A percentile compares a stretch with the other conserved stretches of the same genome.
phyloP scores from a whole-genome alignment of 2,888 invertebrate genomes.

The Morpho deidamia region DNA sequence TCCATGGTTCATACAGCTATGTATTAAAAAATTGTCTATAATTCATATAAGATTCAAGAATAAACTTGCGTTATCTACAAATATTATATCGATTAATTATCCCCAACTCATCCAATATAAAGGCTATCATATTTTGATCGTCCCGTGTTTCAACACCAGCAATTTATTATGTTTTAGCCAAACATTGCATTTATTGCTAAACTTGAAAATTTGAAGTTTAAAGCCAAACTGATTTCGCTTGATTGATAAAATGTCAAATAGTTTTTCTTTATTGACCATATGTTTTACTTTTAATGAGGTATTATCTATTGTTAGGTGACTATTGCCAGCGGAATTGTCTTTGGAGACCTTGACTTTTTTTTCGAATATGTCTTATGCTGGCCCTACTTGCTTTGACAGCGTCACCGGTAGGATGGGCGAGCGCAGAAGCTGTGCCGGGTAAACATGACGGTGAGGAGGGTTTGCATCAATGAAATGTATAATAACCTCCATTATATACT shows the following conservation, averaged over 20 bases:
- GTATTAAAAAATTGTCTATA: background rate
- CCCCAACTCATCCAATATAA: background rate
- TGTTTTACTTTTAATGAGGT: no score
- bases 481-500: no score
- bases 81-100: slow-evolving; percentile 4
- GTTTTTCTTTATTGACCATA: background rate
- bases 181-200: background rate
- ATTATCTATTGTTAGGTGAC: no score
- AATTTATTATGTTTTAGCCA: slow-evolving; percentile 6
- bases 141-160: background rate
- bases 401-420: no score
- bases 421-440: no score
- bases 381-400: no score
- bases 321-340: no score
- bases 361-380: no score
- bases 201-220: slow-evolving; percentile 12
- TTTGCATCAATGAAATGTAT: no score
- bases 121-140: slow-evolving; percentile 13
- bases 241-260: background rate
- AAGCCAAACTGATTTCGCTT: slow-evolving; percentile 6
- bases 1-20: slow-evolving; percentile 44
- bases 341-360: no score
- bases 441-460: no score
- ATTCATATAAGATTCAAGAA: background rate
- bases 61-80: slow-evolving; percentile 9